Percentiles rank a stretch among this genome's conserved stretches.
phyloP scores from a whole-genome alignment of 2,113 vertebrate genomes.

The Trichomycterus rosablanca region DNA sequence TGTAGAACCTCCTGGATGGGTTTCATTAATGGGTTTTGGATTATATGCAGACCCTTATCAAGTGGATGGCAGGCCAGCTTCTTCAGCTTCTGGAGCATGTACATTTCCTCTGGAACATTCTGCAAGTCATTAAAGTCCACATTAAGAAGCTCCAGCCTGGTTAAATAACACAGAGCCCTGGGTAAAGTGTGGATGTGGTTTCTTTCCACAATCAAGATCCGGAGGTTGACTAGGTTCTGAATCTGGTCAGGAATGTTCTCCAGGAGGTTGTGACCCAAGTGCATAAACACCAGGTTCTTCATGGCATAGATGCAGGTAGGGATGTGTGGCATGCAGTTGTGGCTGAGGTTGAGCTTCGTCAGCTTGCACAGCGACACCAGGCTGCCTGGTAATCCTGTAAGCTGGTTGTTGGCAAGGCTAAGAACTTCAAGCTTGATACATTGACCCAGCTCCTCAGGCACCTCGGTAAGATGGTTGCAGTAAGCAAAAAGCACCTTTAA shows the following conservation, averaged over 20 bases:
- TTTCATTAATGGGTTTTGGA: conserved; percentile 83
- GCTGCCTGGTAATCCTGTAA: conserved; percentile 76
- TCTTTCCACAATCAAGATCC: conserved; percentile 85
- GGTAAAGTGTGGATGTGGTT: conserved; percentile 82
- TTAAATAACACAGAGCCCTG: conserved; percentile 76
- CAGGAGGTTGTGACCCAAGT: conserved; percentile 84
- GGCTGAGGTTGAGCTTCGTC: conserved; percentile 87
- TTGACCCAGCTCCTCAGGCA: conserved; percentile 81
- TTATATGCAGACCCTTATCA: conserved; percentile 89
- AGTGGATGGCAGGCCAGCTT: conserved; percentile 86
- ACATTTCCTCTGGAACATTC: conserved; percentile 79
- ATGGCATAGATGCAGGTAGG: conserved; percentile 83
- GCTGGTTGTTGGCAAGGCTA: conserved; percentile 85
- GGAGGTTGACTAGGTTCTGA: conserved; percentile 78
- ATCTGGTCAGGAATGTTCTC: conserved; percentile 87
- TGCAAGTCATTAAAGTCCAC: conserved; percentile 85
- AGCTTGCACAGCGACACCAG: conserved; percentile 70
- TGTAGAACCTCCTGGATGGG: conserved; percentile 81
- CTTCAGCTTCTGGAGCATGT: conserved; percentile 69
- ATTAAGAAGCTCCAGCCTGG: conserved; percentile 82
- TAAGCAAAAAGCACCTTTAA: conserved; percentile 84
- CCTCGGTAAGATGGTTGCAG: conserved; percentile 80
- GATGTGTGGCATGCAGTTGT: conserved; percentile 82
- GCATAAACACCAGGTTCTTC: conserved; percentile 82
- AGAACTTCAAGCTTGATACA: conserved; percentile 84